These are phyloP conservation scores for Phrynocephalus versicolor DNA, from an alignment of 2,113 vertebrate species.

Conservation along the genomic window DNA sequence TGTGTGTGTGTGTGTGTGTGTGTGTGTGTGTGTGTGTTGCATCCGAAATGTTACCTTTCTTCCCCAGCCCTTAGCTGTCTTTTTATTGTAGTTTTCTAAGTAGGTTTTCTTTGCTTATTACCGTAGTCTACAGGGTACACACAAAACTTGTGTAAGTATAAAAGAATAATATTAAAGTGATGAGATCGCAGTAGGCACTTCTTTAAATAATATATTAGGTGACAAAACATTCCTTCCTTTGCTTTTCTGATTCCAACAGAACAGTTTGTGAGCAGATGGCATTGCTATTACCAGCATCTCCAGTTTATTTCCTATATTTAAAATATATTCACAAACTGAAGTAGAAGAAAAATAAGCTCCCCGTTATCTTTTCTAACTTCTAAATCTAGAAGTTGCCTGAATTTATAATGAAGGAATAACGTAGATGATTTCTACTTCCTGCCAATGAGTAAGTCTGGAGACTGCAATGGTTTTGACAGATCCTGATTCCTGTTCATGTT, in stretches of 20 bases:
- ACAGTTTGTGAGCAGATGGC: neutral
- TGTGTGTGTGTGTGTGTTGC: too few relatives aligned
- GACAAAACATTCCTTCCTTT: neutral
- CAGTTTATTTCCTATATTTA: neutral
- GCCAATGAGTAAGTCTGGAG: neutral
- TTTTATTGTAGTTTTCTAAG: neutral
- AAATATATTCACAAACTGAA: neutral
- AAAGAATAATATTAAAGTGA: neutral
- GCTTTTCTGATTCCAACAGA: neutral
- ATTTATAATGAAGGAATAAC: neutral
- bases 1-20: too few relatives aligned
- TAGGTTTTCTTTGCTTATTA: neutral
- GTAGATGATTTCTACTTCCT: neutral
- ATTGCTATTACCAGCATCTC: neutral
- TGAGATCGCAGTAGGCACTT: neutral
- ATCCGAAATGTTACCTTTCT: neutral
- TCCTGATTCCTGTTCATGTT: neutral
- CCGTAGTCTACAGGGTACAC: neutral
- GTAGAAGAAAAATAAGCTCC: neutral
- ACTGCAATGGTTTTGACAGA: neutral
- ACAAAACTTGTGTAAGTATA: neutral
- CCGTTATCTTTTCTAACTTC: slow-evolving; percentile 17
- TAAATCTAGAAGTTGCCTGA: neutral
- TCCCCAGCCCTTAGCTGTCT: accelerated
- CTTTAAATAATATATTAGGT: slow-evolving; percentile 17